phyloP scores from a whole-genome alignment of 1,140 invertebrate species.

The Zaprionus kolodkinae region DNA sequence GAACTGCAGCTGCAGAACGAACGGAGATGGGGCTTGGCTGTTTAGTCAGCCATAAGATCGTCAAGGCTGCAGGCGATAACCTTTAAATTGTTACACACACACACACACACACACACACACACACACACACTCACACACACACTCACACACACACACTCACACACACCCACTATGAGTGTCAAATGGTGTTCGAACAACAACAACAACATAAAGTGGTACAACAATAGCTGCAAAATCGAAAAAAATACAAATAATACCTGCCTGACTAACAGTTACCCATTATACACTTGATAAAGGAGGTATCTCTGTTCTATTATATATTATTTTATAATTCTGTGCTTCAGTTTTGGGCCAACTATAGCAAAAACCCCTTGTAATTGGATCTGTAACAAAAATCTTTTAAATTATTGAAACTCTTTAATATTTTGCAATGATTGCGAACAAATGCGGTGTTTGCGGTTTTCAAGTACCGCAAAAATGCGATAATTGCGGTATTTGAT shows the following conservation, averaged over 20 bases:
- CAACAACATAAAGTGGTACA: slow-evolving; percentile 22
- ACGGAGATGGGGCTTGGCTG: slow-evolving; percentile 39
- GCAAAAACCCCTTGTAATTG: too few species aligned
- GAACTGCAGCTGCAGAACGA: background rate
- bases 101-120: slow-evolving; percentile 31
- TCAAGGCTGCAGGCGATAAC: slow-evolving; percentile 74
- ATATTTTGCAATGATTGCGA: too few species aligned
- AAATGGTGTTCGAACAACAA: slow-evolving; percentile 38
- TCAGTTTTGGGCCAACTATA: too few species aligned
- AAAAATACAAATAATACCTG: slow-evolving; percentile 2
- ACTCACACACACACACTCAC: slow-evolving; percentile 39
- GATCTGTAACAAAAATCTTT: too few species aligned
- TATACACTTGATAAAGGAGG: background rate
- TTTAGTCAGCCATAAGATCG: slow-evolving; percentile 75
- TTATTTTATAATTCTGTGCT: too few species aligned
- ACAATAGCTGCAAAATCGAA: slow-evolving; percentile 32
- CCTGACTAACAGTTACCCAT: slow-evolving; percentile 3
- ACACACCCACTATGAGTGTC: slow-evolving; percentile 10
- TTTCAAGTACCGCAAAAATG: too few species aligned
- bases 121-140: background rate
- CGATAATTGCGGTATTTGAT: too few species aligned
- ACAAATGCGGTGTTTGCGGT: too few species aligned
- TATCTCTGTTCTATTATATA: too few species aligned
- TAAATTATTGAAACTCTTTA: too few species aligned
- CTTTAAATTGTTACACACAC: slow-evolving; percentile 70